A percentile compares a stretch with the other conserved stretches of the same genome.
These are phyloP conservation scores for Phataginus tetradactyla DNA, from an alignment of 2,797 vertebrate species.

Conservation along the genomic window DNA sequence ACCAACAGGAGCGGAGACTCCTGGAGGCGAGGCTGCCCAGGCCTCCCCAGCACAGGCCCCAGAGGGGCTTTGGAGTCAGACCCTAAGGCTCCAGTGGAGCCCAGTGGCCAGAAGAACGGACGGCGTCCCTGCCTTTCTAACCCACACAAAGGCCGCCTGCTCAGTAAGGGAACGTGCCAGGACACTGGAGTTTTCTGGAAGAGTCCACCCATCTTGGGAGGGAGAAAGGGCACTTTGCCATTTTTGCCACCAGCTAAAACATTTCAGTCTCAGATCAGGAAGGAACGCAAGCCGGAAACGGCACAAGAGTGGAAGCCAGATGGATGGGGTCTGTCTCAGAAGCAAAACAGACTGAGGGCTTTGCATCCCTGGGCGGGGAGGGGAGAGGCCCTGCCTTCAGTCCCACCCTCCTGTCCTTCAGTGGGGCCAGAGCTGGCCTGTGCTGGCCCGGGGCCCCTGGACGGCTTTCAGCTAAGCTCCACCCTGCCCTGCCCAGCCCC, in stretches of 20 bases:
- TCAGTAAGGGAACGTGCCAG: fast-evolving
- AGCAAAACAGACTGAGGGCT: fast-evolving
- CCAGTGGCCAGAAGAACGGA: fast-evolving
- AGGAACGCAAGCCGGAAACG: background rate
- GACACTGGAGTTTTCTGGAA: background rate
- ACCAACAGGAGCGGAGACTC: fast-evolving
- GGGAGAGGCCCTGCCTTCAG: background rate
- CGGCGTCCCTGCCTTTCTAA: background rate
- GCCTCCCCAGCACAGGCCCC: background rate
- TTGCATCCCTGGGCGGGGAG: fast-evolving
- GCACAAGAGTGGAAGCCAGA: fast-evolving
- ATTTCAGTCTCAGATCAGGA: background rate
- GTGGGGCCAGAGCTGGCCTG: fast-evolving
- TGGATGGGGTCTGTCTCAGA: background rate
- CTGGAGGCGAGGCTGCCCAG: fast-evolving
- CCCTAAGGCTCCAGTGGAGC: fast-evolving
- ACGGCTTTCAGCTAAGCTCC: fast-evolving
- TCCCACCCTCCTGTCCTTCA: fast-evolving
- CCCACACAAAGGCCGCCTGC: background rate
- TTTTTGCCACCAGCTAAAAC: slow-evolving; percentile 28
- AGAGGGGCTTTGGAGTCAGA: fast-evolving
- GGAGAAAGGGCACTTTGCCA: background rate
- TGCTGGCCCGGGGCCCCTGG: fast-evolving
- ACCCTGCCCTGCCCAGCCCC: background rate
- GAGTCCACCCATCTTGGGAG: background rate